Conservation (phyloP, 2,888 invertebrate genomes). For the Amphipoea lucens region DNA sequence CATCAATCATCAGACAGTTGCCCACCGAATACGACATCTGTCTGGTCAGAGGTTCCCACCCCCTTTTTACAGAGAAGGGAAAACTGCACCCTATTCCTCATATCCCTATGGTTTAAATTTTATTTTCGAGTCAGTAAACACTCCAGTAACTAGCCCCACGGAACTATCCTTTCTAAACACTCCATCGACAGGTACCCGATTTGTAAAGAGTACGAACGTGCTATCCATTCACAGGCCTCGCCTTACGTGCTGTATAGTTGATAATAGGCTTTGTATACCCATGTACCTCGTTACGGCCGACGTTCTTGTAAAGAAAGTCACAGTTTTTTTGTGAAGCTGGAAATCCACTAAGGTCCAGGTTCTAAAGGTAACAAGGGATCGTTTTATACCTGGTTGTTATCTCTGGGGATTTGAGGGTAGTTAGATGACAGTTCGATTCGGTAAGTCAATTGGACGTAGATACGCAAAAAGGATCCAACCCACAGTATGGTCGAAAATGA, state of each 20-base stretch:
- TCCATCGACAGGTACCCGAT: conserved; percentile 65
- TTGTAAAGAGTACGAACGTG: conserved; percentile 68
- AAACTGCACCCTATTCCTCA: too few species aligned
- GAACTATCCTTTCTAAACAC: conserved; percentile 42
- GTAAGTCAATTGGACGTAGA: too few species aligned
- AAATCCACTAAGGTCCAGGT: conserved; percentile 52
- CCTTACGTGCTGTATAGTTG: conserved; percentile 43
- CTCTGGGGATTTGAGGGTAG: conserved; percentile 6
- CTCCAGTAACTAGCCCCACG: conserved; percentile 19
- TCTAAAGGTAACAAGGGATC: conserved; percentile 15
- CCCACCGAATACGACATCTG: too few species aligned
- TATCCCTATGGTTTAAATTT: neutral
- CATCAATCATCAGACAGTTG: too few species aligned
- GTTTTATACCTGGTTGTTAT: conserved; percentile 22
- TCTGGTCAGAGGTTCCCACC: too few species aligned
- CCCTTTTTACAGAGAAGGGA: too few species aligned
- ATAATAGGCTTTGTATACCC: conserved; percentile 58
- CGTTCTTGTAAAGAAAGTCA: conserved; percentile 26
- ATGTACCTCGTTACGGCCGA: conserved; percentile 44
- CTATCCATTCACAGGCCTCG: conserved; percentile 44
- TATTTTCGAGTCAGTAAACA: neutral
- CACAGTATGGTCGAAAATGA: too few species aligned
- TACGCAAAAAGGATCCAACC: too few species aligned
- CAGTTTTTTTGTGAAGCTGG: conserved; percentile 50
- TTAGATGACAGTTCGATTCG: conserved; percentile 20